Percentiles rank a stretch among this genome's conserved stretches.
Evolutionary conservation across 2,113 vertebrate species (phyloP).

Genomic region (Pao palembangensis): DNA sequence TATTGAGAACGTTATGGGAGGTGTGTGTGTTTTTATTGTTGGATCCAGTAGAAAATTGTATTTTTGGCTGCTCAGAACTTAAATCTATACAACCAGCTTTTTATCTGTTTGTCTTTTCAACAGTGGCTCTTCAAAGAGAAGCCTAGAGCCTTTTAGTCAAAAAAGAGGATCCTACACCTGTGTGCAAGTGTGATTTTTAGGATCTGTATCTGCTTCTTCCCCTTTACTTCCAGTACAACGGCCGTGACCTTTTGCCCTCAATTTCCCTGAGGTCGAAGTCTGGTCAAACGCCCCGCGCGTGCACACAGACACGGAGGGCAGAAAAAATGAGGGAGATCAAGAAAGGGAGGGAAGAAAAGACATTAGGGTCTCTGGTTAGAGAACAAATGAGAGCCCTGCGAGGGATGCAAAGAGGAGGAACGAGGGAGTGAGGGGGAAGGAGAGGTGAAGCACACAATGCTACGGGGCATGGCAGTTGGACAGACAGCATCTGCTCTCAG

Average conservation of each 20-base stretch:
- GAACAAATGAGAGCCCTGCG: conserved; percentile 70
- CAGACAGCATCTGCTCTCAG: conserved; percentile 72
- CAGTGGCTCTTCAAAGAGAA: conserved; percentile 60
- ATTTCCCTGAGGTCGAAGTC: conserved; percentile 52
- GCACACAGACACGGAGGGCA: conserved; percentile 10
- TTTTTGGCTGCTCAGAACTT: conserved; percentile 68
- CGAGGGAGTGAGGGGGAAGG: conserved; percentile 66
- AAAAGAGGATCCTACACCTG: conserved; percentile 31
- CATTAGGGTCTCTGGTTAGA: conserved; percentile 65
- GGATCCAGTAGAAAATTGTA: conserved; percentile 66
- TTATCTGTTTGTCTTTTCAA: conserved; percentile 57
- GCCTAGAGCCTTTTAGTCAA: conserved; percentile 51
- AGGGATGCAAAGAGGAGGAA: conserved; percentile 69
- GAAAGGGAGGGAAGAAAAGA: conserved; percentile 59
- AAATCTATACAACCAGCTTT: conserved; percentile 63
- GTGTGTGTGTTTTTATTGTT: conserved; percentile 32
- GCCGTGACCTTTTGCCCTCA: conserved; percentile 55
- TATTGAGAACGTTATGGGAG: not conserved
- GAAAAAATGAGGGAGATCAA: conserved; percentile 40
- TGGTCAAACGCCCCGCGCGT: conserved; percentile 47
- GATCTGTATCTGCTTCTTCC: conserved; percentile 12
- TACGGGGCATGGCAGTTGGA: conserved; percentile 71
- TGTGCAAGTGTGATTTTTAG: conserved; percentile 27
- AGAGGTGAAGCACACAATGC: conserved; percentile 75
- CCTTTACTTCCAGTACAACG: conserved; percentile 32